A percentile compares a stretch with the other conserved stretches of the same genome.
phyloP scores from a whole-genome alignment of 1,140 invertebrate species.

The Drosophila teissieri region DNA sequence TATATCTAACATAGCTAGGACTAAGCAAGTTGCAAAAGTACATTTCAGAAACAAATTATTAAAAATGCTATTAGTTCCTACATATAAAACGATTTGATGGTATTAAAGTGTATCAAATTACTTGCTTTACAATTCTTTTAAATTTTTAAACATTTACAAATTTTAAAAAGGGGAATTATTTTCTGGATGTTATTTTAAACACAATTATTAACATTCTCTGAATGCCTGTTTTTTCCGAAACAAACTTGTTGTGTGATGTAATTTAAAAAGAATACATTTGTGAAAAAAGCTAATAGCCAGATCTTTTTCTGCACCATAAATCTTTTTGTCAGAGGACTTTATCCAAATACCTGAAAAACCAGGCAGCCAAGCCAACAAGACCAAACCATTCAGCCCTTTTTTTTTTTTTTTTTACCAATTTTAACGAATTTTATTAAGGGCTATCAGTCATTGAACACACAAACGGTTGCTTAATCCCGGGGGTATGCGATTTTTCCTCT shows the following conservation, averaged over 20 bases:
- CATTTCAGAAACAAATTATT: too few species aligned
- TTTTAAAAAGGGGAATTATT: too few species aligned
- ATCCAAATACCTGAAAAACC: background rate
- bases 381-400: slow-evolving; percentile 31
- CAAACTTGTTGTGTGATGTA: background rate
- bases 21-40: background rate
- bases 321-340: background rate
- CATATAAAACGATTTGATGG: too few species aligned
- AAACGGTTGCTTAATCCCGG: slow-evolving; percentile 48
- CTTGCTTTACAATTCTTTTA: too few species aligned
- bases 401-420: slow-evolving; percentile 45
- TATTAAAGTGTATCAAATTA: too few species aligned
- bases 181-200: too few species aligned
- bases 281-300: background rate
- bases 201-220: too few species aligned
- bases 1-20: too few species aligned
- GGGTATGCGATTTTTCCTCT: slow-evolving; percentile 11
- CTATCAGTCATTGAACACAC: slow-evolving; percentile 75
- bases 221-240: too few species aligned
- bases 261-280: background rate
- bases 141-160: too few species aligned
- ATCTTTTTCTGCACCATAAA: background rate
- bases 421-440: slow-evolving; percentile 73
- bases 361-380: slow-evolving; percentile 6
- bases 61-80: too few species aligned